Conservation (phyloP, 1,140 invertebrate genomes). For the Nautilus pompilius region DNA sequence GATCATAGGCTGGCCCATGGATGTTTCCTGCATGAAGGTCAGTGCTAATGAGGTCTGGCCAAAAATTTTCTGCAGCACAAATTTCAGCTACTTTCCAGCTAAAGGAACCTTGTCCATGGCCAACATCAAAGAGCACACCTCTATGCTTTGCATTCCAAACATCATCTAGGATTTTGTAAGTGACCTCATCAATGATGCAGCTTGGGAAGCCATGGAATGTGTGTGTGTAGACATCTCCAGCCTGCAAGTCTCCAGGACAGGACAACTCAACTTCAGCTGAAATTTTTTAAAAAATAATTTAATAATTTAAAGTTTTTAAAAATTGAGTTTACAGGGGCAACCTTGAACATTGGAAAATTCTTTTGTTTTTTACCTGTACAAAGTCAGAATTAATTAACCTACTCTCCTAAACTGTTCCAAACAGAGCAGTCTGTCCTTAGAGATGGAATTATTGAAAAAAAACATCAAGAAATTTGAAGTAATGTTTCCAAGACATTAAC, state of each 20-base stretch:
- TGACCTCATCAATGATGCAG: slow-evolving; percentile 26
- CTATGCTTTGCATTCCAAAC: slow-evolving; percentile 33
- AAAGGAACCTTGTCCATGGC: slow-evolving; percentile 45
- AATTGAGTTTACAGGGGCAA: too few species aligned
- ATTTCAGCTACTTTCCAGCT: slow-evolving; percentile 39
- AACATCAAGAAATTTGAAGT: too few species aligned
- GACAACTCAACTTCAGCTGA: too few species aligned
- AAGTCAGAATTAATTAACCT: too few species aligned
- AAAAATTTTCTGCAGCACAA: slow-evolving; percentile 27
- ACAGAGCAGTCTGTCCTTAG: too few species aligned
- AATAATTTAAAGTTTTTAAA: too few species aligned
- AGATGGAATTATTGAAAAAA: too few species aligned
- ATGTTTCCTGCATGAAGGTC: slow-evolving; percentile 38
- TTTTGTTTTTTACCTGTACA: slow-evolving; percentile 8
- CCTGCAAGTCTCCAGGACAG: slow-evolving; percentile 33
- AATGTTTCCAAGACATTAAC: too few species aligned
- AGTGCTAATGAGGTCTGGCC: slow-evolving; percentile 43
- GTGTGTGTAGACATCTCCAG: slow-evolving; percentile 48
- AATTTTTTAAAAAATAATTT: too few species aligned
- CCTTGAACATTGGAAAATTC: too few species aligned
- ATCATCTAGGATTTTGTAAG: slow-evolving; percentile 16
- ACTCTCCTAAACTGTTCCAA: too few species aligned
- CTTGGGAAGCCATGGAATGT: slow-evolving; percentile 26
- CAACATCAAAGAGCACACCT: slow-evolving; percentile 45
- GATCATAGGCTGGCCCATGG: slow-evolving; percentile 40